Conservation (phyloP, 2,113 vertebrate species). For the Brachyhypopomus gauderio region DNA sequence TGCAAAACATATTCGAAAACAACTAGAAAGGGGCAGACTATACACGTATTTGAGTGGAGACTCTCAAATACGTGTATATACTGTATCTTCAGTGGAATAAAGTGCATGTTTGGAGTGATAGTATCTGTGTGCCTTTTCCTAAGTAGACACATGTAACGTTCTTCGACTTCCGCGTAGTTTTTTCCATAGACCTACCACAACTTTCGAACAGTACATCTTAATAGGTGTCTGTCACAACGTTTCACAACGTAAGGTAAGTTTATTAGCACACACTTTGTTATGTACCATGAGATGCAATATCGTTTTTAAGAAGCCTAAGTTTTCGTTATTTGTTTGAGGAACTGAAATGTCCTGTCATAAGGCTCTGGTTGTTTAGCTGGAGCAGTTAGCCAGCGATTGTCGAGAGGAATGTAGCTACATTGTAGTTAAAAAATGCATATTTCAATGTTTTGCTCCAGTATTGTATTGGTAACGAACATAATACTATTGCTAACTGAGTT, state of each 20-base stretch:
- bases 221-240: constrained; percentile 59
- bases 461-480: background rate
- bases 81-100: background rate
- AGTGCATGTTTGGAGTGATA: background rate
- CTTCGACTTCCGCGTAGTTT: constrained; percentile 76
- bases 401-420: background rate
- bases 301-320: background rate
- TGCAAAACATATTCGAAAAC: background rate
- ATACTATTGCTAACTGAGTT: background rate
- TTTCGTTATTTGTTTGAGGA: background rate
- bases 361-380: background rate
- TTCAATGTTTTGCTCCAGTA: background rate
- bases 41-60: background rate
- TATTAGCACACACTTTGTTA: background rate
- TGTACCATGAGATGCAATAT: background rate
- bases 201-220: constrained; percentile 71
- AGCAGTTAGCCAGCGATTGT: constrained; percentile 6
- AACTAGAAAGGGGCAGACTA: background rate
- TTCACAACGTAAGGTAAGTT: constrained; percentile 68
- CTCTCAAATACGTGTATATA: no score
- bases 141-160: constrained; percentile 23
- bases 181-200: constrained; percentile 65
- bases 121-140: background rate
- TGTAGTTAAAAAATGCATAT: no score
- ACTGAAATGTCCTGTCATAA: background rate